Conservation (phyloP, 2,888 invertebrate genomes). For the Drosophila infuscata region DNA sequence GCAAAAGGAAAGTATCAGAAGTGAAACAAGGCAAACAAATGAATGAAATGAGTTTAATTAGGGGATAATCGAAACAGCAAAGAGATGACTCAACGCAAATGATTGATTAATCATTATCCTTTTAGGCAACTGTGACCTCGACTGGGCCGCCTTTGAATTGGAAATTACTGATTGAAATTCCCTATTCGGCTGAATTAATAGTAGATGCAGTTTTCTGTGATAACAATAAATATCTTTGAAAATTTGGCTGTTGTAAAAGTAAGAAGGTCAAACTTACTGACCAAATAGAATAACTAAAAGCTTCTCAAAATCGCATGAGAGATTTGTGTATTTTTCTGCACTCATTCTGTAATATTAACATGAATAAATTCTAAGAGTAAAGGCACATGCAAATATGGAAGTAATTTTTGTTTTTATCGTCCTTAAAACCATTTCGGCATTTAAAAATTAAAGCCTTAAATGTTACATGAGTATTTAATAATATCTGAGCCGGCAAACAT, state of each 20-base stretch:
- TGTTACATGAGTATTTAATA: neutral
- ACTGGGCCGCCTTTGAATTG: neutral
- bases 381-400: neutral
- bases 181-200: neutral
- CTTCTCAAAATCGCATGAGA: neutral
- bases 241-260: neutral
- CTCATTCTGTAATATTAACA: neutral
- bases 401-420: neutral
- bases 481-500: neutral
- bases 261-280: neutral
- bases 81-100: slow-evolving; percentile 41
- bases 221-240: neutral
- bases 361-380: neutral
- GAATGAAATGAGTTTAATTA: slow-evolving; percentile 56
- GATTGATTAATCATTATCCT: slow-evolving; percentile 38
- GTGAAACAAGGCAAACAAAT: slow-evolving; percentile 41
- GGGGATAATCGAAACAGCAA: slow-evolving; percentile 44
- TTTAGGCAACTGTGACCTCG: slow-evolving; percentile 9
- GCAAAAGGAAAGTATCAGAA: slow-evolving; percentile 20
- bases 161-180: neutral
- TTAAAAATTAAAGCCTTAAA: neutral
- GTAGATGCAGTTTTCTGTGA: neutral
- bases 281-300: neutral
- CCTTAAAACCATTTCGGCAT: neutral
- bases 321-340: neutral